Conservation (phyloP, 2,797 vertebrate species). For the Amblyopsis hoosieri region DNA sequence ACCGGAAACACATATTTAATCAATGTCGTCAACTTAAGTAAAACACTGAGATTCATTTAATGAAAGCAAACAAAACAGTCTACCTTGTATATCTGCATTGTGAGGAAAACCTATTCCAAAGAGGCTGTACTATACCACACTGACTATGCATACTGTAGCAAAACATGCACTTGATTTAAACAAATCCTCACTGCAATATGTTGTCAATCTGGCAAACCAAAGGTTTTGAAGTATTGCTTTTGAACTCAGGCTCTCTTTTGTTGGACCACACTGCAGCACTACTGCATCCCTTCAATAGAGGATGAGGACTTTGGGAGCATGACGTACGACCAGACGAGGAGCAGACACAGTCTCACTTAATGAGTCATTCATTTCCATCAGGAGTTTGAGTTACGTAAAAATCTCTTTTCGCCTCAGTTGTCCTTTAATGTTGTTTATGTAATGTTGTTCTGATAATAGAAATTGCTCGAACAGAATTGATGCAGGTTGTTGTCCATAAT, state of each 20-base stretch:
- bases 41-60: constrained; percentile 4
- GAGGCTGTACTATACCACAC: neutral
- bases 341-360: constrained; percentile 52
- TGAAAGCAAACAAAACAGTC: neutral
- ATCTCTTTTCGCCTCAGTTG: constrained; percentile 19
- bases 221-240: constrained; percentile 23
- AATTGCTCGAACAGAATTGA: constrained; percentile 18
- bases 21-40: constrained; percentile 8
- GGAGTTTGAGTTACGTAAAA: constrained; percentile 68
- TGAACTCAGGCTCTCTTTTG: constrained; percentile 3
- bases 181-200: constrained; percentile 17
- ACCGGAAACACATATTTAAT: neutral
- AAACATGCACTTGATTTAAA: constrained; percentile 25
- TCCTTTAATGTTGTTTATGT: too few species aligned
- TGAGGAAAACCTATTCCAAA: constrained; percentile 18
- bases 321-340: constrained; percentile 35
- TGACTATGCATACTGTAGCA: constrained; percentile 18
- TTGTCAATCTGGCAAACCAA: constrained; percentile 14
- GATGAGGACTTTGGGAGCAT: constrained; percentile 28
- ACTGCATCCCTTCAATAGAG: constrained; percentile 32
- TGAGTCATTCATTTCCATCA: constrained; percentile 58
- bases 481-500: too few species aligned
- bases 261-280: constrained; percentile 22
- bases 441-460: too few species aligned
- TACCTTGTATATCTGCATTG: too few species aligned